These are phyloP conservation scores for Nothocercus julius DNA, from an alignment of 2,113 vertebrate genomes.

Conservation along the genomic window DNA sequence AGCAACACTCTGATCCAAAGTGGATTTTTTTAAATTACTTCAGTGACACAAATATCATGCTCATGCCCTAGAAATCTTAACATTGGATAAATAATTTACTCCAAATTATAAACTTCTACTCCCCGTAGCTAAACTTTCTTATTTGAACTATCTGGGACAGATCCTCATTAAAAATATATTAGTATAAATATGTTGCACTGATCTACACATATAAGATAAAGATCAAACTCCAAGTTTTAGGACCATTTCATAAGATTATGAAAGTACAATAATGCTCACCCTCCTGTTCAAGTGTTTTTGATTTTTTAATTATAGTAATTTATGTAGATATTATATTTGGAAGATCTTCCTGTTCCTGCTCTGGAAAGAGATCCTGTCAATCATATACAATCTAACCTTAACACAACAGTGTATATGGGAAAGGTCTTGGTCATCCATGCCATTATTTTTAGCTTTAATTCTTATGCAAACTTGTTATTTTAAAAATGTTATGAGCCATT, in stretches of 20 bases:
- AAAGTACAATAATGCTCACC: neutral
- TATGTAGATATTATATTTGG: neutral
- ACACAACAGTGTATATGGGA: neutral
- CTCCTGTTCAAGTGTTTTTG: neutral
- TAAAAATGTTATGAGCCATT: slow-evolving; percentile 48
- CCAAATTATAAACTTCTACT: neutral
- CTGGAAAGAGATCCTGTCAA: neutral
- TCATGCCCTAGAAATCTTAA: neutral
- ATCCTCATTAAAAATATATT: neutral
- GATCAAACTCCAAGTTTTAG: neutral
- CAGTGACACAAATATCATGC: neutral
- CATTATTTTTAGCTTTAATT: slow-evolving; percentile 25
- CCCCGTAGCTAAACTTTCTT: neutral
- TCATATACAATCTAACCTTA: neutral
- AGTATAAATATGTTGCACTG: neutral
- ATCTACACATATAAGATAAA: neutral
- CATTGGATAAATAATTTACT: neutral
- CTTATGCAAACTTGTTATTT: slow-evolving; percentile 54
- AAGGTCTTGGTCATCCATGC: neutral
- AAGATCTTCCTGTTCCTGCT: neutral
- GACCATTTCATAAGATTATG: neutral
- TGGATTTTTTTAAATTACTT: neutral
- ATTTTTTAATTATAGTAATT: neutral
- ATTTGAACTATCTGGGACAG: neutral
- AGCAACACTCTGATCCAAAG: neutral